Percentiles rank a stretch among this genome's conserved stretches.
Conservation (phyloP, 2,888 invertebrate genomes). For the Parthenolecanium corni region DNA sequence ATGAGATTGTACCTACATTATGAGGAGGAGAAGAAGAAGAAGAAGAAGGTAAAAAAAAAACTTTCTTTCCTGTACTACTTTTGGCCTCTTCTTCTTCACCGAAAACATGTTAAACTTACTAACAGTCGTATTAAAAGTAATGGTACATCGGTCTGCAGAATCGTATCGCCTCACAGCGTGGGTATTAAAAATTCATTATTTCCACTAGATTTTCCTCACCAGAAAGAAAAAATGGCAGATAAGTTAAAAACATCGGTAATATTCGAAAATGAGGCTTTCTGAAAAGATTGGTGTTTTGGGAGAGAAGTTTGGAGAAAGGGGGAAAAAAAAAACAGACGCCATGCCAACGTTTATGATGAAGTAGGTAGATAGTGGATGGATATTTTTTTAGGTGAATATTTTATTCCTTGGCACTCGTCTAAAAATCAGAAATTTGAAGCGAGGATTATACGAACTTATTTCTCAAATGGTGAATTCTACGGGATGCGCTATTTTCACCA, state of each 20-base stretch:
- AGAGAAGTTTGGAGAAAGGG: no score
- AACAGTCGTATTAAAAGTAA: constrained; percentile 27
- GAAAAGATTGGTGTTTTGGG: neutral
- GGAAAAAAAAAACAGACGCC: no score
- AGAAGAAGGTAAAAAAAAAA: neutral
- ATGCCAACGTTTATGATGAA: no score
- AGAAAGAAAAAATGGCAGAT: no score
- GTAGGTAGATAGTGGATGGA: no score
- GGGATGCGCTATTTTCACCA: no score
- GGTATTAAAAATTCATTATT: constrained; percentile 24
- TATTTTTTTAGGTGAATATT: no score
- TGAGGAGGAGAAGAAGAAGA: constrained; percentile 16
- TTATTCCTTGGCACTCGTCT: no score
- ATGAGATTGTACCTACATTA: constrained; percentile 23
- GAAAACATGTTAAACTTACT: constrained; percentile 25
- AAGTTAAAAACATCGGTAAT: neutral
- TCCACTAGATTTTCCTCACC: constrained; percentile 7
- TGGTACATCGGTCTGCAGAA: constrained; percentile 21
- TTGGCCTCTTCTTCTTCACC: constrained; percentile 1
- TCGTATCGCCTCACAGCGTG: constrained; percentile 13
- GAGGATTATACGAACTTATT: no score
- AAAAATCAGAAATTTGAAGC: no score
- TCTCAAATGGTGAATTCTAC: no score
- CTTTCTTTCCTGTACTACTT: no score
- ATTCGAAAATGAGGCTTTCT: neutral